phyloP scores from a whole-genome alignment of 2,888 invertebrate species.

The Liodrosophila aerea region DNA sequence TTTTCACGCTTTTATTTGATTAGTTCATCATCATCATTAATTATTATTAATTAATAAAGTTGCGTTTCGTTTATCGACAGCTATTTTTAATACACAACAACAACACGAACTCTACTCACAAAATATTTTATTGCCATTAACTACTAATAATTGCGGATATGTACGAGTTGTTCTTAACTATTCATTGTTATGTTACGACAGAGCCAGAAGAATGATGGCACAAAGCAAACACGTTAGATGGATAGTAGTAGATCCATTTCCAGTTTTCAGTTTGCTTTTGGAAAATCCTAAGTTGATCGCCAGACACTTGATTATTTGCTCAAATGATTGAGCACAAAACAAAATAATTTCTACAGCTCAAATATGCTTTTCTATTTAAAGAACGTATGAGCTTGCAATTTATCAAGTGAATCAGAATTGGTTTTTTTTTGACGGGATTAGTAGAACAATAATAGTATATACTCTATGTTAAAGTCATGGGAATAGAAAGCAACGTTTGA shows the following conservation, averaged over 20 bases:
- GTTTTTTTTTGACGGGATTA: too few relatives aligned
- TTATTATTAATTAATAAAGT: slow-evolving; percentile 68
- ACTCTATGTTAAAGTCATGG: too few relatives aligned
- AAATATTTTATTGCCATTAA: slow-evolving; percentile 47
- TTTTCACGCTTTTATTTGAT: slow-evolving; percentile 75
- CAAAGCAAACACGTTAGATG: background rate
- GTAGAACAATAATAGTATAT: too few relatives aligned
- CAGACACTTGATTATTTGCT: background rate
- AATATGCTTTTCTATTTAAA: background rate
- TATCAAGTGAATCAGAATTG: too few relatives aligned
- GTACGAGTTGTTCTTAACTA: slow-evolving; percentile 40
- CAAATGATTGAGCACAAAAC: slow-evolving; percentile 3
- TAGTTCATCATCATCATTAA: slow-evolving; percentile 72
- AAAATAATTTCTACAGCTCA: background rate
- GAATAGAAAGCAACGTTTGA: too few relatives aligned
- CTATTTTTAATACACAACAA: slow-evolving; percentile 36
- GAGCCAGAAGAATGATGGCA: background rate
- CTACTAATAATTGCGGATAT: slow-evolving; percentile 71
- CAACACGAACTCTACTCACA: slow-evolving; percentile 15
- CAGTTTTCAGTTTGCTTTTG: slow-evolving; percentile 5
- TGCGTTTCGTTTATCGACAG: slow-evolving; percentile 38
- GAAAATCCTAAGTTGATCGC: slow-evolving; percentile 21
- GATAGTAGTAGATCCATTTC: background rate
- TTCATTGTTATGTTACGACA: slow-evolving; percentile 28
- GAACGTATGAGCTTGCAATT: too few relatives aligned